Conservation (phyloP, 1,140 invertebrate genomes). For the Pseudomyrmex dendroicus region DNA sequence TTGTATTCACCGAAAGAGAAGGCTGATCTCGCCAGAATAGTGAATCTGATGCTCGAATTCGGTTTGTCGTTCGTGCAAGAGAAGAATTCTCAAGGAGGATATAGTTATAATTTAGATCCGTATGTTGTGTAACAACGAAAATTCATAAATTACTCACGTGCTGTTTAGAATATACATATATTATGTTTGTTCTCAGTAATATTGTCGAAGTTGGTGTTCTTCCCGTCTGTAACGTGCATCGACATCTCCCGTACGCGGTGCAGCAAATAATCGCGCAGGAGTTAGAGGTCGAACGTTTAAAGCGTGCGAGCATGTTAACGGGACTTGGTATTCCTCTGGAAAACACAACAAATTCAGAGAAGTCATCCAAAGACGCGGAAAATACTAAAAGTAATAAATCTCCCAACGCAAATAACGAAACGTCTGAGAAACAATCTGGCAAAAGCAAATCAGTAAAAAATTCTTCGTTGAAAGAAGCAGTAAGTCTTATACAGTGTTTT, state of each 20-base stretch:
- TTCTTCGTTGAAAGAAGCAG: conserved; percentile 78
- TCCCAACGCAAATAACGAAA: conserved; percentile 85
- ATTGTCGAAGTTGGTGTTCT: conserved; percentile 83
- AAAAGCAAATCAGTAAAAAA: conserved; percentile 81
- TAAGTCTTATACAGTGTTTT: conserved; percentile 72
- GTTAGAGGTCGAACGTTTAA: conserved; percentile 90
- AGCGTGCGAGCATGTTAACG: conserved; percentile 82
- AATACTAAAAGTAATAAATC: neutral
- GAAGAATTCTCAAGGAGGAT: conserved; percentile 91
- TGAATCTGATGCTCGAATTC: conserved; percentile 95
- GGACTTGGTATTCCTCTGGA: conserved; percentile 52
- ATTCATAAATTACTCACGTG: neutral
- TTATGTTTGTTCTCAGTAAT: conserved; percentile 76
- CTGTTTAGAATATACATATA: conserved; percentile 15
- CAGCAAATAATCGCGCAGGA: conserved; percentile 91
- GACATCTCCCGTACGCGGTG: conserved; percentile 87
- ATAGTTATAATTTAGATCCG: conserved; percentile 93
- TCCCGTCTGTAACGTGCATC: conserved; percentile 78
- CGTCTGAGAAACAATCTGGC: conserved; percentile 86
- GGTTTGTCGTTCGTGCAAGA: conserved; percentile 95
- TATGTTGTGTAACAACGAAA: conserved; percentile 84
- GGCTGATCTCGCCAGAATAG: conserved; percentile 88
- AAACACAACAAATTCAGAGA: conserved; percentile 33
- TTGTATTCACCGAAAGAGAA: conserved; percentile 92
- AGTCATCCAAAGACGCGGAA: neutral